Conservation (phyloP, 2,113 vertebrate genomes). For the Paedocypris sp. region DNA sequence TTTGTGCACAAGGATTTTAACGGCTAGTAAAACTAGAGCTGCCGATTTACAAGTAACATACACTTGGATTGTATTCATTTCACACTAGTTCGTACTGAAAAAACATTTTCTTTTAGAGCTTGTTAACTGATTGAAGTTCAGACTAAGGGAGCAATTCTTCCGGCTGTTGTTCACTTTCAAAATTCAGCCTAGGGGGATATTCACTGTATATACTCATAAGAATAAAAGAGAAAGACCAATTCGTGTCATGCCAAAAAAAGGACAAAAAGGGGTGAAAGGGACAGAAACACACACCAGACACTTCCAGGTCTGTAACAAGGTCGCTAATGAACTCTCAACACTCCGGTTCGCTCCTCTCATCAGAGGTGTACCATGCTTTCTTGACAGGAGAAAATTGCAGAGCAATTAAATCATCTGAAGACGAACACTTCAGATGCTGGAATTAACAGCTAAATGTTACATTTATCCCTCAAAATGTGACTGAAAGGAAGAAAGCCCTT, state of each 20-base stretch:
- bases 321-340: conserved; percentile 72
- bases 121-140: no score
- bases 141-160: no score
- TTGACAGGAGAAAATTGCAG: conserved; percentile 68
- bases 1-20: no score
- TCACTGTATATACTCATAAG: no score
- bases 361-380: conserved; percentile 62
- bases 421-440: conserved; percentile 62
- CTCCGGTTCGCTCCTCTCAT: conserved; percentile 52
- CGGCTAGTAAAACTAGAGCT: no score
- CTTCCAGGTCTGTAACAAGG: conserved; percentile 69
- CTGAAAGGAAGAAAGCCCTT: conserved; percentile 30
- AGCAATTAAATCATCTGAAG: conserved; percentile 72
- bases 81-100: no score
- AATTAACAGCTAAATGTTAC: conserved; percentile 65
- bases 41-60: no score
- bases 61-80: no score
- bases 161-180: no score
- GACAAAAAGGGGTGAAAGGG: conserved; percentile 19
- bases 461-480: conserved; percentile 49
- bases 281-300: conserved; percentile 47
- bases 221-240: background rate
- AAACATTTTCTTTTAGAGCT: no score
- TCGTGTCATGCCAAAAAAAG: background rate
- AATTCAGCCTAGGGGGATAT: no score